These are phyloP conservation scores for Myanophis thanlyinensis DNA, from an alignment of 2,113 vertebrate genomes.

Conservation along the genomic window DNA sequence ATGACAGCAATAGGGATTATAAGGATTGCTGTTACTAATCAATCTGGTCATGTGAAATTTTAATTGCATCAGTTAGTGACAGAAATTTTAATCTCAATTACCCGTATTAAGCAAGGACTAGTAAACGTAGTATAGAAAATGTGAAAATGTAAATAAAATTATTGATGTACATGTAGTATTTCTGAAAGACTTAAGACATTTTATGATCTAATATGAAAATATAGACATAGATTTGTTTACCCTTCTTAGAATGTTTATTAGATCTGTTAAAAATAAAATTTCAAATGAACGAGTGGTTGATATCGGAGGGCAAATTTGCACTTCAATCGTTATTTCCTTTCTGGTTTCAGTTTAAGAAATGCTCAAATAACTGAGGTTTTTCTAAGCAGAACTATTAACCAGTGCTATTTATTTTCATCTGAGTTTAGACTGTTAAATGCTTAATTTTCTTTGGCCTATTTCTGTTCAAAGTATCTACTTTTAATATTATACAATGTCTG, in stretches of 20 bases:
- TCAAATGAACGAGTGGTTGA: neutral
- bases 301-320: neutral
- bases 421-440: neutral
- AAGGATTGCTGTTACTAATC: neutral
- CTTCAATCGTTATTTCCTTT: neutral
- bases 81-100: neutral
- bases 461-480: neutral
- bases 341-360: neutral
- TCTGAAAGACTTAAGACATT: neutral
- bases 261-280: neutral
- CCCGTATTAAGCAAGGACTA: neutral
- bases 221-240: neutral
- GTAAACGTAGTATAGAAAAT: neutral
- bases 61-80: neutral
- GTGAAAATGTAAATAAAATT: neutral
- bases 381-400: neutral
- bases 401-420: neutral
- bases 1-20: neutral
- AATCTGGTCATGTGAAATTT: neutral
- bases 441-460: neutral
- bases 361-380: neutral
- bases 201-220: neutral
- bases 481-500: conserved; percentile 20
- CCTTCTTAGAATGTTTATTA: neutral
- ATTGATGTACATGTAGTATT: neutral